Conservation (phyloP, 2,113 vertebrate species). For the western clawed frog (Xenopus tropicalis) region DNA sequence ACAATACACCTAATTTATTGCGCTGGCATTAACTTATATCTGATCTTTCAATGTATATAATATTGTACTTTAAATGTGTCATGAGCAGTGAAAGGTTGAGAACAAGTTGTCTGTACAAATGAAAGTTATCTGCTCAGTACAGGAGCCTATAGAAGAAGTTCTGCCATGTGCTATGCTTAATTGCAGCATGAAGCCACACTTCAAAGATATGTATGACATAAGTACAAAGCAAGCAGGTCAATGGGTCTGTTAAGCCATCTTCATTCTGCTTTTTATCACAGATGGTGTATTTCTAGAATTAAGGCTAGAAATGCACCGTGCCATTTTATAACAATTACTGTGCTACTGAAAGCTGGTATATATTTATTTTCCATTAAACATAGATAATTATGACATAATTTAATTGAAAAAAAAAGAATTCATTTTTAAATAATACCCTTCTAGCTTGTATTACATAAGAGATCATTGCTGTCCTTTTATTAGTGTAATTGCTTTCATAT, state of each 20-base stretch:
- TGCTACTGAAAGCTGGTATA: too few relatives aligned
- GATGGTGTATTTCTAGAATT: too few relatives aligned
- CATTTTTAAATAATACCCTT: too few relatives aligned
- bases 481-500: too few relatives aligned
- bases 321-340: too few relatives aligned
- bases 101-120: slow-evolving; percentile 35
- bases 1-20: too few relatives aligned
- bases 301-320: too few relatives aligned
- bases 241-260: slow-evolving; percentile 57
- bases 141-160: slow-evolving; percentile 25
- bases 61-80: not conserved
- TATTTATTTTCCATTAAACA: too few relatives aligned
- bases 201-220: slow-evolving; percentile 36
- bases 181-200: slow-evolving; percentile 56
- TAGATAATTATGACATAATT: too few relatives aligned
- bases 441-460: too few relatives aligned
- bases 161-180: slow-evolving; percentile 53
- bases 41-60: not conserved
- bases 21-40: not conserved
- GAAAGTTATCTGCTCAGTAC: slow-evolving; percentile 34
- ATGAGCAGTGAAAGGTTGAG: slow-evolving; percentile 40
- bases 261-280: slow-evolving; percentile 28
- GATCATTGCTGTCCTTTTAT: too few relatives aligned
- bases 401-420: too few relatives aligned
- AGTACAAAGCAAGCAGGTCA: slow-evolving; percentile 61